A percentile compares a stretch with the other conserved stretches of the same genome.
These are phyloP conservation scores for Thamnophis elegans DNA, from an alignment of 2,797 vertebrate species.

Conservation along the genomic window DNA sequence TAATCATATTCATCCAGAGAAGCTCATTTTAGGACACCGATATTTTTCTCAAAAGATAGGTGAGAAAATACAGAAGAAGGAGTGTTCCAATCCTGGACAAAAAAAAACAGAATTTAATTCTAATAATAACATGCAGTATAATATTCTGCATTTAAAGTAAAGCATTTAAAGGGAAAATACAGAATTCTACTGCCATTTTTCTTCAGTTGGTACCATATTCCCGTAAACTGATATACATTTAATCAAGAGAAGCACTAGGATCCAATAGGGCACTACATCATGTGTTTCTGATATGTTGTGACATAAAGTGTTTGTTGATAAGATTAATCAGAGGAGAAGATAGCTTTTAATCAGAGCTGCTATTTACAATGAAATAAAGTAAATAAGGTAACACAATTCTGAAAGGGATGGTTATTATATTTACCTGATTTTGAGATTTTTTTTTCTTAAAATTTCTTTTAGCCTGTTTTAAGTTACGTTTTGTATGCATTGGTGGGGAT, in stretches of 20 bases:
- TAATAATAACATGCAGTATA: not conserved
- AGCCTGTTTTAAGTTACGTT: slow-evolving; percentile 95
- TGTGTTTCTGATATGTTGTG: not conserved
- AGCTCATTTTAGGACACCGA: not conserved
- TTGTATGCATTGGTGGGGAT: slow-evolving; percentile 89
- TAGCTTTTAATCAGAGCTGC: slow-evolving; percentile 1
- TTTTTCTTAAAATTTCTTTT: slow-evolving; percentile 41
- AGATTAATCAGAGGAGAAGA: not conserved
- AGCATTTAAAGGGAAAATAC: not conserved
- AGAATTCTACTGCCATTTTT: not conserved
- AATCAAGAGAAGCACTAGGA: not conserved
- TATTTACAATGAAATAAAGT: slow-evolving; percentile 11
- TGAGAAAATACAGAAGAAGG: not conserved
- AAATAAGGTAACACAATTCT: not conserved
- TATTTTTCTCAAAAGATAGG: not conserved
- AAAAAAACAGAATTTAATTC: not conserved
- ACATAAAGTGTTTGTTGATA: too few species aligned
- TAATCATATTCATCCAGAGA: not conserved
- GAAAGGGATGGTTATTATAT: not conserved
- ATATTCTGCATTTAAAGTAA: not conserved
- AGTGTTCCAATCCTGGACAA: not conserved
- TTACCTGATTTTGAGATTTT: slow-evolving; percentile 14
- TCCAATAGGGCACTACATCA: not conserved
- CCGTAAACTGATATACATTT: not conserved
- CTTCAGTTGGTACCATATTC: too few species aligned